Conservation (phyloP, 2,113 vertebrate genomes). For the Daphoenositta chrysoptera region DNA sequence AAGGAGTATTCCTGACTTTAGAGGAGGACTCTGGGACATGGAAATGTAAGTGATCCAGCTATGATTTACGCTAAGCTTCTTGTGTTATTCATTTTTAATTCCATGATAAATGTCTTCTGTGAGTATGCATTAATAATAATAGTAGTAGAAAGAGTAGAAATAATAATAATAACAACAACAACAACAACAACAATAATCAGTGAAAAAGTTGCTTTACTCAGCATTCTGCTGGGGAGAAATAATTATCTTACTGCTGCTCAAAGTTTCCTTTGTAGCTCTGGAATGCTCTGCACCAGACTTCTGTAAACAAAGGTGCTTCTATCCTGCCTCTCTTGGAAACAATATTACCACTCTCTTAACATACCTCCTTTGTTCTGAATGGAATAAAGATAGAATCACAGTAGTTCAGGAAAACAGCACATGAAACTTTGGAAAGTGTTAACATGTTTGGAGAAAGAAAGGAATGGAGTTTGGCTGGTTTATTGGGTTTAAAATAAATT, state of each 20-base stretch:
- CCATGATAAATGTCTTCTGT: neutral
- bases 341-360: neutral
- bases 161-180: neutral
- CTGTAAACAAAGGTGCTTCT: neutral
- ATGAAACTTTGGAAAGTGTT: neutral
- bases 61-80: neutral
- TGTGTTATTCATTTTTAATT: neutral
- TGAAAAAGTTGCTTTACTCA: neutral
- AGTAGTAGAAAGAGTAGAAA: no score
- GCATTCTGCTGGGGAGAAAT: neutral
- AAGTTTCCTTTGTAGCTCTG: neutral
- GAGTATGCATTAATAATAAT: neutral
- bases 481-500: neutral
- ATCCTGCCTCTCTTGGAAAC: neutral
- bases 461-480: neutral
- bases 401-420: neutral
- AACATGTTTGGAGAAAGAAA: neutral
- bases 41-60: neutral
- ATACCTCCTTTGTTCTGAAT: neutral
- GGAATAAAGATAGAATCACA: neutral
- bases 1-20: neutral
- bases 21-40: neutral
- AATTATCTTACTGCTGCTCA: neutral
- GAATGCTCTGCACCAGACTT: neutral
- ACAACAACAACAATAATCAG: neutral